phyloP scores from a whole-genome alignment of 2,888 invertebrate genomes.

The Epistrophella euchroma region DNA sequence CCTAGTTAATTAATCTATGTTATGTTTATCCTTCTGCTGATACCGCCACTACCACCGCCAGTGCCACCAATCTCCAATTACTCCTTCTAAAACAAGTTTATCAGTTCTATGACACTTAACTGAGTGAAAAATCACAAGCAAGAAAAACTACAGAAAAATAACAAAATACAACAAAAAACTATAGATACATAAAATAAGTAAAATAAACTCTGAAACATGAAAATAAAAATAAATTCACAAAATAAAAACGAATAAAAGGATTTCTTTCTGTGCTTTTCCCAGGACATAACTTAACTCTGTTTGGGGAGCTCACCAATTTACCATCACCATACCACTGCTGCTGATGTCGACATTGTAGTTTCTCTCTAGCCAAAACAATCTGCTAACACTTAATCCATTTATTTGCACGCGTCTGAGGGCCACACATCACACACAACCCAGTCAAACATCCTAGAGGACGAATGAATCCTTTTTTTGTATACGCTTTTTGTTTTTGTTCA shows the following conservation, averaged over 20 bases:
- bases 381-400: conserved; percentile 73
- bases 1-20: conserved; percentile 50
- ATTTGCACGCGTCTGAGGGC: conserved; percentile 69
- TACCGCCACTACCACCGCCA: background rate
- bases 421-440: conserved; percentile 43
- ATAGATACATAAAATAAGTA: conserved; percentile 26
- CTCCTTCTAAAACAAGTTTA: conserved; percentile 46
- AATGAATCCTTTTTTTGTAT: conserved; percentile 42
- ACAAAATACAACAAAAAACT: conserved; percentile 35
- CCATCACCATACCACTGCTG: background rate
- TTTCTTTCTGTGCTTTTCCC: conserved; percentile 24
- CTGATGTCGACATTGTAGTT: conserved; percentile 8
- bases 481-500: conserved; percentile 23
- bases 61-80: conserved; percentile 14
- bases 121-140: conserved; percentile 61
- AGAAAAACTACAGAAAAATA: conserved; percentile 25
- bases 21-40: background rate
- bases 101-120: conserved; percentile 61
- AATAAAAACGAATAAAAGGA: background rate
- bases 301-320: conserved; percentile 8
- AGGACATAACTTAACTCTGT: conserved; percentile 53
- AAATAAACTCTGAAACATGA: conserved; percentile 48
- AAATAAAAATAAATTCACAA: conserved; percentile 1
- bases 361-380: conserved; percentile 58
- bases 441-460: conserved; percentile 28